Evolutionary conservation across 2,888 invertebrate genomes (phyloP), one percentile per base, ranked within the genome.

Genomic region (Conops quadrifasciatus): DNA sequence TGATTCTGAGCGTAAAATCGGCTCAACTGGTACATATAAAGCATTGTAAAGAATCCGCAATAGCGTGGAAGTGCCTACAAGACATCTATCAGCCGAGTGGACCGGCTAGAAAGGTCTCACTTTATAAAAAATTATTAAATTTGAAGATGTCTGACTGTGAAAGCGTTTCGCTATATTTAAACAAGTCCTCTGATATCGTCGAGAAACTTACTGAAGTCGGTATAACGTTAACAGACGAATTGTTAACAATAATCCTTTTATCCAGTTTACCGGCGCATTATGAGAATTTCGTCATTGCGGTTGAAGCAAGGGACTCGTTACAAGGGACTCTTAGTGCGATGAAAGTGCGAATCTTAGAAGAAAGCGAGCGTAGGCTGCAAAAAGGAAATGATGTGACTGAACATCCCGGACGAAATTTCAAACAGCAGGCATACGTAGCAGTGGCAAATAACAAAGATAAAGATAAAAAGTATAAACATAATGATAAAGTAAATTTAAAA

Each of bases 211-310:
- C 70, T 13, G 58, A 72, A 62, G 67, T 75, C 4, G 47, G 45
- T 3, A 56, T 73, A 11, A 13, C 13, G 7, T 30, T 73, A 16
- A 16, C 67, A 24, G 62, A 71, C 0, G 72, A 72, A 45, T 63
- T 75, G 16, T 28, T 73, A 21, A 43, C 30, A 1, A 74, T 72
- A 36, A 72, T 73, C 28, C 26, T 73, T 4, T 53, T 73, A 2
- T 75, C 72, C 28, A 75, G 73, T 30, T 45, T 74, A 13, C 63
- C 73, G 19, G 15, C 58, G 24, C 36, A 68, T 3, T 75, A 71
- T 43, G 71, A 73, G 21, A 67, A 72, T 51, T 73, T 75, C 24
- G 70, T 72, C 2, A 59, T 73, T 36, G 72, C 70, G 13, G 71
- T 75, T n/a, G 72, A 75, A 58, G 70, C 73, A 11, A 63, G 72